Conservation (phyloP, 2,113 vertebrate genomes). For the Kryptolebias marmoratus region DNA sequence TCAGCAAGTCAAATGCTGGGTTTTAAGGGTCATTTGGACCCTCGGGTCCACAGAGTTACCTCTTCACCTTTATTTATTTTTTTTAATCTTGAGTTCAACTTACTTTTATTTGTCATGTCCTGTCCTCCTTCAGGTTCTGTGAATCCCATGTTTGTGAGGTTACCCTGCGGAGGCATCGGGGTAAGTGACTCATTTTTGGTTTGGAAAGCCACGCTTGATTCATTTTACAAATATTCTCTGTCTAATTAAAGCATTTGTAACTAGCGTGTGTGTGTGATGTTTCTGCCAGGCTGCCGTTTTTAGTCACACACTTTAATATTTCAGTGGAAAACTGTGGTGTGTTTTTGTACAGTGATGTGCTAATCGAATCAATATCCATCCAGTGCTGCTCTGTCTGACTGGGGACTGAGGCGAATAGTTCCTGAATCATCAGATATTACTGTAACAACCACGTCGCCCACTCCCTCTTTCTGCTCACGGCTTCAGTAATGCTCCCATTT, state of each 20-base stretch:
- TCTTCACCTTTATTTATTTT: conserved; percentile 21
- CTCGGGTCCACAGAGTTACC: conserved; percentile 18
- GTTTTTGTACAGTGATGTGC: conserved; percentile 29
- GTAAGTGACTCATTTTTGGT: conserved; percentile 81
- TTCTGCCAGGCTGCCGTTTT: conserved; percentile 21
- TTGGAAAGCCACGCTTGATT: conserved; percentile 10
- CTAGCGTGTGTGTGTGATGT: conserved; percentile 23
- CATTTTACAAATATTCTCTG: conserved; percentile 37
- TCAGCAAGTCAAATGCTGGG: conserved; percentile 58
- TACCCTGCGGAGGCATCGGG: conserved; percentile 95
- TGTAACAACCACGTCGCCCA: conserved; percentile 41
- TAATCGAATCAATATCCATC: conserved; percentile 58
- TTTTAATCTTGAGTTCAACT: background rate
- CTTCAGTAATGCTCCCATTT: conserved; percentile 83
- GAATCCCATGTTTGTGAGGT: conserved; percentile 93
- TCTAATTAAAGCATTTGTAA: conserved; percentile 26
- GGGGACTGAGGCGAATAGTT: conserved; percentile 37
- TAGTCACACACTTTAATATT: conserved; percentile 38
- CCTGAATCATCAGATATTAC: conserved; percentile 51
- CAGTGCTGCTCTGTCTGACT: conserved; percentile 20
- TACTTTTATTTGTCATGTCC: background rate
- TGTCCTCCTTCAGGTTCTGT: conserved; percentile 83
- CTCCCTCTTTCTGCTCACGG: conserved; percentile 65
- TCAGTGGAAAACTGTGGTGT: conserved; percentile 49
- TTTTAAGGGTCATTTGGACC: conserved; percentile 39